Evolutionary conservation across 2,888 invertebrate species (phyloP).

Genomic region (Pollenia labialis): DNA sequence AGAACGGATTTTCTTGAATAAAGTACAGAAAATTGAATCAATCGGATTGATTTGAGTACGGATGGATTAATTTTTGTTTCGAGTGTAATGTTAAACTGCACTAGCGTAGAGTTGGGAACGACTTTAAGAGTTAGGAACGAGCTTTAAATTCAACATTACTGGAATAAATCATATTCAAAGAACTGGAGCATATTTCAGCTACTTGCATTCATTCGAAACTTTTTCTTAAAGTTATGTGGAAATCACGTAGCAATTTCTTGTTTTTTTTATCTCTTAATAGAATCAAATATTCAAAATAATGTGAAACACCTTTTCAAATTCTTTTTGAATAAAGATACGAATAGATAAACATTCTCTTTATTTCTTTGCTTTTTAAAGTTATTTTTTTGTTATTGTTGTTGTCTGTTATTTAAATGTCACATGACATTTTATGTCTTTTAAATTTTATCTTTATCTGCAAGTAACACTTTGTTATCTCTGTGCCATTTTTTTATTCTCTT

Average conservation of each 20-base stretch:
- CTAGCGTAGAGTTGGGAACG: too few relatives aligned
- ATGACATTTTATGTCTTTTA: conserved; percentile 37
- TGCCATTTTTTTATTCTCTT: background rate
- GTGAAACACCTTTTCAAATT: conserved; percentile 6
- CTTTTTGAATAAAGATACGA: background rate
- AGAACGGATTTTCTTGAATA: too few relatives aligned
- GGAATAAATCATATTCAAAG: too few relatives aligned
- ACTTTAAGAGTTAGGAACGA: too few relatives aligned
- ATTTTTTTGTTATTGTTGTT: background rate
- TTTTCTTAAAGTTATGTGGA: background rate
- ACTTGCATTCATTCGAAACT: too few relatives aligned
- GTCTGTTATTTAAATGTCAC: conserved; percentile 16
- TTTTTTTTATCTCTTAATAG: background rate
- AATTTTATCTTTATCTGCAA: conserved; percentile 12
- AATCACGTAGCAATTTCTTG: background rate
- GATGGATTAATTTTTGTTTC: too few relatives aligned
- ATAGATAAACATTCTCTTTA: background rate
- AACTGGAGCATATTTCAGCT: too few relatives aligned
- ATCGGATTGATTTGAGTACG: too few relatives aligned
- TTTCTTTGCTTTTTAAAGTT: background rate
- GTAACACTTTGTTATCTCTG: background rate
- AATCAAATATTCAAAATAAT: conserved; percentile 20
- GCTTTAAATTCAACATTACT: too few relatives aligned
- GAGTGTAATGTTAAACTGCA: too few relatives aligned
- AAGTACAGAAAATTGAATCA: too few relatives aligned